phyloP scores from a whole-genome alignment of 2,888 invertebrate genomes.

The Tipula helvola region DNA sequence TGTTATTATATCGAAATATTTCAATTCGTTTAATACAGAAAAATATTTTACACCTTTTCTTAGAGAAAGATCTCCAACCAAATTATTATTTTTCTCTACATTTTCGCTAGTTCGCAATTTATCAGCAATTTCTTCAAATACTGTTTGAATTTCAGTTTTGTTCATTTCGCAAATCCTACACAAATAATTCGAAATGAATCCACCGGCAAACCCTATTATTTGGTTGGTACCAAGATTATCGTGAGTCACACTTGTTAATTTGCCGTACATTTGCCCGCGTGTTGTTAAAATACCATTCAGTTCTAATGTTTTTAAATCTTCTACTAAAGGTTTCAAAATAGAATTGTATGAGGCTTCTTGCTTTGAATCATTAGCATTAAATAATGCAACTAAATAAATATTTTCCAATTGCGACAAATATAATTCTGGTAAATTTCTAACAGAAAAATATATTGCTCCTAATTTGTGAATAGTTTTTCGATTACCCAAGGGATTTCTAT shows the following conservation, averaged over 20 bases:
- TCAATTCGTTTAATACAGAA: slow-evolving; percentile 6
- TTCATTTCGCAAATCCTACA: not conserved
- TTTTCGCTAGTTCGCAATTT: not conserved
- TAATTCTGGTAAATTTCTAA: not conserved
- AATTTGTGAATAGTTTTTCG: too few species aligned
- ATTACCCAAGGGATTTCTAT: too few species aligned
- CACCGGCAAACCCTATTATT: not conserved
- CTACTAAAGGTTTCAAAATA: not conserved
- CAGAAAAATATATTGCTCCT: not conserved
- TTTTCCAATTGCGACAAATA: not conserved
- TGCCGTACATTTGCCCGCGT: too few species aligned
- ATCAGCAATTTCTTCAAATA: not conserved
- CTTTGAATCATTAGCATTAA: not conserved
- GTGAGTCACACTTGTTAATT: not conserved
- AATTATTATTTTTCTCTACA: not conserved
- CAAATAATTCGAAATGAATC: not conserved
- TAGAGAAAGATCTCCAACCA: too few species aligned
- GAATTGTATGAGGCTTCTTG: not conserved
- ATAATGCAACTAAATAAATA: not conserved
- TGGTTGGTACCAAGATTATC: too few species aligned
- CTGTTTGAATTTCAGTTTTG: not conserved
- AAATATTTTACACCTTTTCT: not conserved
- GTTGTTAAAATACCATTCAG: not conserved
- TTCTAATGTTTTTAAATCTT: not conserved
- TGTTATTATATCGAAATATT: slow-evolving; percentile 10